Percentiles rank a stretch among this genome's conserved stretches.
These are phyloP conservation scores for Prosapia bicincta DNA, from an alignment of 2,888 invertebrate species.

Conservation along the genomic window DNA sequence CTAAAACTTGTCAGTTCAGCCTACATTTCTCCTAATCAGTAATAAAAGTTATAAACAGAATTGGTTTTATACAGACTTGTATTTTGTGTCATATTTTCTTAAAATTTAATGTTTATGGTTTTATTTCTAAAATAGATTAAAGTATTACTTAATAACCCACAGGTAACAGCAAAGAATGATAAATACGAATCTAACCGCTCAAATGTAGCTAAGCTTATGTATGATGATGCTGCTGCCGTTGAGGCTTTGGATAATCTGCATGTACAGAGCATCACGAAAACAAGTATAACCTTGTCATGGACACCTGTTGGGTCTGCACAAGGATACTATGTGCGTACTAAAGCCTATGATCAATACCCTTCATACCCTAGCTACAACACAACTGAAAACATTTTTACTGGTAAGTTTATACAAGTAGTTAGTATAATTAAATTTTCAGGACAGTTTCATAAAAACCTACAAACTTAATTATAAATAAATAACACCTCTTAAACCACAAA, in stretches of 20 bases:
- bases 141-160: too few species aligned
- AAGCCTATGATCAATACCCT: slow-evolving; percentile 56
- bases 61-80: too few species aligned
- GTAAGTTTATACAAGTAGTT: slow-evolving; percentile 27
- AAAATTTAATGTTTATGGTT: too few species aligned
- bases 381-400: slow-evolving; percentile 41
- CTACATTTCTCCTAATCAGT: too few species aligned
- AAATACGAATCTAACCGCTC: slow-evolving; percentile 60
- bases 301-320: slow-evolving; percentile 54
- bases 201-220: slow-evolving; percentile 54
- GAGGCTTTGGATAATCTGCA: slow-evolving; percentile 57
- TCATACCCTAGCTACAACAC: slow-evolving; percentile 49
- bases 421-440: too few species aligned
- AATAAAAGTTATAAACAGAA: too few species aligned
- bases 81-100: too few species aligned
- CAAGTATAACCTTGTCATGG: slow-evolving; percentile 60
- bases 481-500: too few species aligned
- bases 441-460: too few species aligned
- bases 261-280: slow-evolving; percentile 50
- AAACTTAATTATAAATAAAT: too few species aligned
- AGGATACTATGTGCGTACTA: slow-evolving; percentile 55
- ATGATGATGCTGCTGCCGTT: slow-evolving; percentile 63
- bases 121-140: too few species aligned
- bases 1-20: too few species aligned
- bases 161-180: slow-evolving; percentile 65